Base-by-base conservation (phyloP, 2,797 vertebrate genomes). In the Chelmon rostratus region DNA sequence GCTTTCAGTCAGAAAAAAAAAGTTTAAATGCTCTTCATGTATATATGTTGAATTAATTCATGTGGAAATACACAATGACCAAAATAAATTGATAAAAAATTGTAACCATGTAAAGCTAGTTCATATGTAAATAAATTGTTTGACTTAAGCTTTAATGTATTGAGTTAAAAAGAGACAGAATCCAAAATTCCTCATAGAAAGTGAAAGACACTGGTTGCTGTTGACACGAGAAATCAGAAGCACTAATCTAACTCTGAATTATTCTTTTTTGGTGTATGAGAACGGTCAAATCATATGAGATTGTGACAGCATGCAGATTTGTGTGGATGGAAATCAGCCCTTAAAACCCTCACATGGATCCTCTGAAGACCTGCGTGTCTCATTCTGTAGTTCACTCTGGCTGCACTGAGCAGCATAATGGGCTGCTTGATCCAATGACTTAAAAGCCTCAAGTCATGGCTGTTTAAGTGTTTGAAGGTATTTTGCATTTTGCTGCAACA, bases 391-490 rank as follows among this genome's bases (percentile, higher is more conserved):
- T 73, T 73, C 73, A 70, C 79, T 73, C 35, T 49, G 57, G 47
- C 53, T 66, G 11, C 56, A 73, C 68, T 35, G 53, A 74, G 63
- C 28, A 38, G 71, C 61, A 65, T 76, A 13, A 79, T 83, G 72
- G 78, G 19, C 76, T 61, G 76, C 74, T 44, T 69, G 40, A 81
- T 77, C 67, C 79, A 75, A 82, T 69, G 56, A 67, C 54, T 81
- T 81, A 37, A 81, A 82, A 75, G 18, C 35, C 50, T 78, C 49
- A 33, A 53, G 75, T 73, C 18, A 13, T n/a, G 56, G 56, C 28
- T n/a, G 33, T 71, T 21, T 28, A 59, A 71, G 40, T 50, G 73
- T 78, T 68, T 71, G 53, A 78, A 35, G 40, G 64, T 73, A 25
- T 66, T 70, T 23, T 47, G 23, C 23, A 42, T 67, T 68, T 66